Conservation (phyloP, 1,140 invertebrate genomes). For the Dysdera silvatica region DNA sequence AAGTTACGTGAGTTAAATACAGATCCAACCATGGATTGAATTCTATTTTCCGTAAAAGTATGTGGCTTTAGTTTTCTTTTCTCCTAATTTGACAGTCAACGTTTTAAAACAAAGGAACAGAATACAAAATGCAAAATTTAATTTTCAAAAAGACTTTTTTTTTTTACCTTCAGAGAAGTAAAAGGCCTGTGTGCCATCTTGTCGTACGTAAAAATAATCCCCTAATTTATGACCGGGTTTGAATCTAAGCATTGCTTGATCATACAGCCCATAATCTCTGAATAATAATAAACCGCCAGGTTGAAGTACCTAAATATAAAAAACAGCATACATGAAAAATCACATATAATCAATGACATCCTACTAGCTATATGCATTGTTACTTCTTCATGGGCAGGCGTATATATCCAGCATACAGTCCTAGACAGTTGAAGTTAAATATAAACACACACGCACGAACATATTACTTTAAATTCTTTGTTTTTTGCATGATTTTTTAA, state of each 20-base stretch:
- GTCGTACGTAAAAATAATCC: conserved; percentile 92
- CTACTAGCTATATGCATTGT: not conserved
- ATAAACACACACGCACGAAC: too few species aligned
- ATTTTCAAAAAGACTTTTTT: not conserved
- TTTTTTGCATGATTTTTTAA: too few species aligned
- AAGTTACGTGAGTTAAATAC: too few species aligned
- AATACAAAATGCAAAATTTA: not conserved
- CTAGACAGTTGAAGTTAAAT: too few species aligned
- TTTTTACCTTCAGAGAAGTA: conserved; percentile 38
- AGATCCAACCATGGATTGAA: too few species aligned
- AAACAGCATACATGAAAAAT: not conserved
- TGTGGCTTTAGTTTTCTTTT: too few species aligned
- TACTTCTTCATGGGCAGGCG: too few species aligned
- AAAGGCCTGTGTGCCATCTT: conserved; percentile 74
- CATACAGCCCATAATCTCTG: conserved; percentile 95
- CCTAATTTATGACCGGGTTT: conserved; percentile 82
- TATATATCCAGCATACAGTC: too few species aligned
- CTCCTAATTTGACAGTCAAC: too few species aligned
- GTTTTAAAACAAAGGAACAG: not conserved
- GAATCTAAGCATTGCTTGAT: conserved; percentile 90
- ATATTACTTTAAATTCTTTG: too few species aligned
- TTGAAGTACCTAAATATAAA: conserved; percentile 52
- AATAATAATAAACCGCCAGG: conserved; percentile 80
- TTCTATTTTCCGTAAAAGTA: too few species aligned
- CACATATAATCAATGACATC: not conserved